These are phyloP conservation scores for Corynorhinus townsendii DNA, from an alignment of 2,113 vertebrate species.

Conservation along the genomic window DNA sequence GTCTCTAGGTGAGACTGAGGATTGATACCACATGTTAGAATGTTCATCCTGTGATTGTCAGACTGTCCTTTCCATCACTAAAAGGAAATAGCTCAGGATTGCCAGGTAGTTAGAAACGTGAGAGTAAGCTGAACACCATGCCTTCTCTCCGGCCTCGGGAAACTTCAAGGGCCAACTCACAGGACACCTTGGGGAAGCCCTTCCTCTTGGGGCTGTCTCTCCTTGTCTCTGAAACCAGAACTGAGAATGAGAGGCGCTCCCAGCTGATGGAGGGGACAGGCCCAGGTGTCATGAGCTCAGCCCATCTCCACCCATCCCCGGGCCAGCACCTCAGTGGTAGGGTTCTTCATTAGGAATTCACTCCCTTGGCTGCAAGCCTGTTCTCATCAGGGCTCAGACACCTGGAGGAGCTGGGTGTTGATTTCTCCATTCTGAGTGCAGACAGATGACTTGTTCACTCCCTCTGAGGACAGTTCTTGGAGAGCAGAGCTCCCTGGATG, in stretches of 20 bases:
- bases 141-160: background rate
- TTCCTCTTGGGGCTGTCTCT: background rate
- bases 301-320: too few species aligned
- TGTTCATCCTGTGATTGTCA: background rate
- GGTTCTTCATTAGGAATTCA: background rate
- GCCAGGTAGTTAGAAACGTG: background rate
- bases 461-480: background rate
- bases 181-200: too few species aligned
- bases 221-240: background rate
- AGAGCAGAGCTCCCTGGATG: background rate
- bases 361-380: accelerated
- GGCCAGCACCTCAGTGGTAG: background rate
- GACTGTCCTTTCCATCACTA: background rate
- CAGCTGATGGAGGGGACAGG: background rate
- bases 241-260: background rate
- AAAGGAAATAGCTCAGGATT: background rate
- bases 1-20: background rate
- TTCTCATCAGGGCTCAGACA: background rate
- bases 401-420: background rate
- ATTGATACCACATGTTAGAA: background rate
- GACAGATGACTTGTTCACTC: background rate
- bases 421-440: background rate
- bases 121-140: background rate
- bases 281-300: background rate
- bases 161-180: background rate